phyloP scores from a whole-genome alignment of 2,113 vertebrate genomes.

The Engraulis encrasicolus region DNA sequence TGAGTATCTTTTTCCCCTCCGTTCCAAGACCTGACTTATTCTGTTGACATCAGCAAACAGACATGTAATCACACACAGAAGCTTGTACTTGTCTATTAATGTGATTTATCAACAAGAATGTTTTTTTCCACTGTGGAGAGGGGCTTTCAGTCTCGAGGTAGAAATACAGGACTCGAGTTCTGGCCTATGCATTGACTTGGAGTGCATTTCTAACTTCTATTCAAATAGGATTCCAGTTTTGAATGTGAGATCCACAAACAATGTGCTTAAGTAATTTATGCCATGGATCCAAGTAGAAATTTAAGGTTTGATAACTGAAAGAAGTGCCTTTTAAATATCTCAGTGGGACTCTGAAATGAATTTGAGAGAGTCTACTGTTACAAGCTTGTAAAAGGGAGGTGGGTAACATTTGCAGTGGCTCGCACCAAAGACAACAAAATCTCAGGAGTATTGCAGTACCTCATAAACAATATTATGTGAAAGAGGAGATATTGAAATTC shows the following conservation, averaged over 20 bases:
- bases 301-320: not conserved
- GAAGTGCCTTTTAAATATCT: not conserved
- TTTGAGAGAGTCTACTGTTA: not conserved
- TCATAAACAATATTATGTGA: not conserved
- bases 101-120: not conserved
- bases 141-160: not conserved
- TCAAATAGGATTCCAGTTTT: not conserved
- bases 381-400: not conserved
- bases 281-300: not conserved
- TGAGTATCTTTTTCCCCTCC: not conserved
- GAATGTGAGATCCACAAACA: not conserved
- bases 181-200: not conserved
- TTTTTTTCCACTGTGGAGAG: not conserved
- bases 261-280: not conserved
- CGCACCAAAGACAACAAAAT: conserved; percentile 13
- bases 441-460: conserved; percentile 3
- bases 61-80: not conserved
- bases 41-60: not conserved
- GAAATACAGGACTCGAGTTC: not conserved
- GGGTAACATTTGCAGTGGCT: not conserved
- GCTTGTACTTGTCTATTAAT: not conserved
- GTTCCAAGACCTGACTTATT: not conserved
- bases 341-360: not conserved
- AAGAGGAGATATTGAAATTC: conserved; percentile 2
- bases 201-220: not conserved